Base-by-base conservation (phyloP, 2,113 vertebrate genomes). In the Hippopotamus amphibius region DNA sequence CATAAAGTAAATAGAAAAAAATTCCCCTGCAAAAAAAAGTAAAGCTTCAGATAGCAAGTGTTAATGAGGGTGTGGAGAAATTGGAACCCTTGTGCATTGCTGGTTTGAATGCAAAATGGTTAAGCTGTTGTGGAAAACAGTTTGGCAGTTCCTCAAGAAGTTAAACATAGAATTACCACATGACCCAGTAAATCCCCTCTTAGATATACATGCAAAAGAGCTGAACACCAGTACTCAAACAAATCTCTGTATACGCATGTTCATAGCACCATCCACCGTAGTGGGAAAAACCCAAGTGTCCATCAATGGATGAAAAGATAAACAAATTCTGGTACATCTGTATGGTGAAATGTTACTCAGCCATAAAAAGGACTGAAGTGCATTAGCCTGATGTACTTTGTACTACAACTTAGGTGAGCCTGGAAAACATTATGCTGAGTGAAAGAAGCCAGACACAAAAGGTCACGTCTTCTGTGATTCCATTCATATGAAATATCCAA, bases 41-140 rank as follows among this genome's bases (percentile, higher is more conserved):
- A 83, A 96, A 61, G 28, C 19, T 94, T 88, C 61, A 91, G 66
- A 80, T 87, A 69, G 77, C 30, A 59, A 59, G n/a, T 76, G 22
- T 86, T 74, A 79, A 50, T 30, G 28, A 84, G 76, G 8, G n/a
- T 6, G n/a, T 93, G 30, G 66, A 66, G 53, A 74, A 50, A 4
- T n/a, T 43, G 30, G 14, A 69, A 65, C 30, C 16, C 28, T 71
- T 30, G 3, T 53, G 17, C 7, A 10, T 21, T 33, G 43, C 69
- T 57, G 46, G 16, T 81, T 53, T 59, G 37, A 79, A 37, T 61
- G 41, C 65, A 68, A 77, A 92, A 63, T 94, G 24, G 65, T 50
- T 94, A 26, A 16, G 68, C 33, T 72, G 17, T 53, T 48, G 9
- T 28, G 61, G 68, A 86, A 82, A 94, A 69, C 41, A 84, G 72